Conservation (phyloP, 2,113 vertebrate genomes). For the Furnarius figulus region DNA sequence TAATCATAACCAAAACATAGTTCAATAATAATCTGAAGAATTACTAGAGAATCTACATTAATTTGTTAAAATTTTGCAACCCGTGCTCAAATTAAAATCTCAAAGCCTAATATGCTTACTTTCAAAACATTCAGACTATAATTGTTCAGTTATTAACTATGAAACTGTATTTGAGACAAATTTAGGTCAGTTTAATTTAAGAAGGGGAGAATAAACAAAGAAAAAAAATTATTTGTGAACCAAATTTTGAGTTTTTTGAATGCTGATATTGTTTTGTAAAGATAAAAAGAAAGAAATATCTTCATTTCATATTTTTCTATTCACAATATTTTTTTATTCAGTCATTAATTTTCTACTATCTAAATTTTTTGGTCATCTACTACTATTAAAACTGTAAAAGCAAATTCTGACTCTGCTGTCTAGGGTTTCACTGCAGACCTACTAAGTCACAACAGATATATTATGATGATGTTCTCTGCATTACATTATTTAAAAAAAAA, state of each 20-base stretch:
- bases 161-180: neutral
- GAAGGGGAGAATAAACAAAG: neutral
- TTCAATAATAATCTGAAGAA: neutral
- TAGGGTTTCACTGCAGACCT: conserved; percentile 10
- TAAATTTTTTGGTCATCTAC: neutral
- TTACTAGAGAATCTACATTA: neutral
- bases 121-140: neutral
- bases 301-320: neutral
- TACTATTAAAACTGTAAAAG: neutral
- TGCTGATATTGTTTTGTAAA: neutral
- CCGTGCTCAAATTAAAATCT: accelerated
- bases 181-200: neutral
- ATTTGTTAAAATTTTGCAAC: neutral
- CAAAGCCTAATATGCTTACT: neutral
- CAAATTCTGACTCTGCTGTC: neutral
- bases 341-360: neutral
- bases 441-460: neutral
- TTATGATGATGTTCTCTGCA: neutral
- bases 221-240: neutral
- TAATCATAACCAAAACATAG: neutral
- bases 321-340: neutral
- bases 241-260: neutral
- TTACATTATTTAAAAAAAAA: neutral
- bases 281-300: neutral
- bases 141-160: neutral